A percentile compares a stretch with the other conserved stretches of the same genome.
Evolutionary conservation across 2,888 invertebrate genomes (phyloP).

Genomic region (Melieria omissa): DNA sequence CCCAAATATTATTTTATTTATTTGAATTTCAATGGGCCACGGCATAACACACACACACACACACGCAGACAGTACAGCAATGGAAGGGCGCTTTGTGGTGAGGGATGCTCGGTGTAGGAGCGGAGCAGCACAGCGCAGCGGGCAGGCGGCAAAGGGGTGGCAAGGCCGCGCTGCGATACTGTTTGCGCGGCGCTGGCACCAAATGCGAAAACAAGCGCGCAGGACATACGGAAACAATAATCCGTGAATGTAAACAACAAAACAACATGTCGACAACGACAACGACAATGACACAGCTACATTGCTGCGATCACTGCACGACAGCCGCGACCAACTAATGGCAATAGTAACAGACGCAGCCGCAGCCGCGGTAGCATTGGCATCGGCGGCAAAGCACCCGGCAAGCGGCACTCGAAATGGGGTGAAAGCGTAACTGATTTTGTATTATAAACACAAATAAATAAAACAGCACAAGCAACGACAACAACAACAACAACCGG

Average conservation of each 20-base stretch:
- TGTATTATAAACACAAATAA: conserved; percentile 68
- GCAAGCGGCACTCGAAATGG: conserved; percentile 27
- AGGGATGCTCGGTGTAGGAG: conserved; percentile 8
- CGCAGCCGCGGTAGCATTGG: conserved; percentile 48
- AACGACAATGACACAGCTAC: neutral
- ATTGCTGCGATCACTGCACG: conserved; percentile 33
- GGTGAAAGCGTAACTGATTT: conserved; percentile 66
- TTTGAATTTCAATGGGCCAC: conserved; percentile 54
- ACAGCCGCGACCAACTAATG: conserved; percentile 64
- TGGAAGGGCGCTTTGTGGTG: conserved; percentile 30
- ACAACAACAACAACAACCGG: conserved; percentile 47
- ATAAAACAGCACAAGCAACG: conserved; percentile 58
- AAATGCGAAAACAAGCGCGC: conserved; percentile 8
- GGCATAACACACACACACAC: conserved; percentile 14
- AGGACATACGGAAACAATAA: conserved; percentile 64
- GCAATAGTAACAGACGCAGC: conserved; percentile 64
- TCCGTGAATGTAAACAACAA: conserved; percentile 64
- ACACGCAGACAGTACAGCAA: conserved; percentile 1
- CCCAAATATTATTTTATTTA: conserved; percentile 62
- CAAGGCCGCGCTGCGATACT: neutral
- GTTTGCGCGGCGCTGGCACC: conserved; percentile 47
- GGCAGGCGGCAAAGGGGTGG: neutral
- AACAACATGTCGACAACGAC: conserved; percentile 20
- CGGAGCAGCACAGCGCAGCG: conserved; percentile 1
- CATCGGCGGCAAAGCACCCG: conserved; percentile 46